These are phyloP conservation scores for Cephalopterus ornatus DNA, from an alignment of 2,113 vertebrate species.

Conservation along the genomic window DNA sequence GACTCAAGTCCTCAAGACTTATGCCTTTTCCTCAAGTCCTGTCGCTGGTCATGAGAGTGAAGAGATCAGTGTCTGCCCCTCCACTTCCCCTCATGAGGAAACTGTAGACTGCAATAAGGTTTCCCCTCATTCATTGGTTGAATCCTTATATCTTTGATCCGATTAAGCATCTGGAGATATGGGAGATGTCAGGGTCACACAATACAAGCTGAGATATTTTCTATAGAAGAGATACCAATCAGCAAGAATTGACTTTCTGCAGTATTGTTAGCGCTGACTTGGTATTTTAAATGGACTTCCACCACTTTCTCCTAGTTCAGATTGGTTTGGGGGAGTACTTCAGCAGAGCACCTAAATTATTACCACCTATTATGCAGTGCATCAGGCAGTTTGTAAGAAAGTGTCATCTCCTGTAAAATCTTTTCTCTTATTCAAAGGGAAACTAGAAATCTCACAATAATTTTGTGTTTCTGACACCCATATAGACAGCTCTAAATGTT, in stretches of 20 bases:
- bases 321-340: background rate
- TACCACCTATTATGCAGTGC: background rate
- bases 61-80: background rate
- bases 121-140: background rate
- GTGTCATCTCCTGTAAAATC: conserved; percentile 20
- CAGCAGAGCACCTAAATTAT: background rate
- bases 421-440: conserved; percentile 29
- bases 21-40: background rate
- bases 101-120: background rate
- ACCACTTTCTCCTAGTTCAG: background rate
- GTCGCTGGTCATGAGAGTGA: background rate
- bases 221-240: background rate
- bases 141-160: background rate
- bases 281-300: background rate
- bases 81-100: accelerated
- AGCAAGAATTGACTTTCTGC: background rate
- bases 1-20: background rate
- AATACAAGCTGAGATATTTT: background rate
- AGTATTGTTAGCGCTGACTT: background rate
- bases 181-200: background rate
- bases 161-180: background rate
- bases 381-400: conserved; percentile 18
- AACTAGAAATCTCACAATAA: conserved; percentile 35
- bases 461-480: conserved; percentile 31
- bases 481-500: conserved; percentile 53